Evolutionary conservation across 2,113 vertebrate genomes (phyloP).

Genomic region (Illadopsis cleaveri): DNA sequence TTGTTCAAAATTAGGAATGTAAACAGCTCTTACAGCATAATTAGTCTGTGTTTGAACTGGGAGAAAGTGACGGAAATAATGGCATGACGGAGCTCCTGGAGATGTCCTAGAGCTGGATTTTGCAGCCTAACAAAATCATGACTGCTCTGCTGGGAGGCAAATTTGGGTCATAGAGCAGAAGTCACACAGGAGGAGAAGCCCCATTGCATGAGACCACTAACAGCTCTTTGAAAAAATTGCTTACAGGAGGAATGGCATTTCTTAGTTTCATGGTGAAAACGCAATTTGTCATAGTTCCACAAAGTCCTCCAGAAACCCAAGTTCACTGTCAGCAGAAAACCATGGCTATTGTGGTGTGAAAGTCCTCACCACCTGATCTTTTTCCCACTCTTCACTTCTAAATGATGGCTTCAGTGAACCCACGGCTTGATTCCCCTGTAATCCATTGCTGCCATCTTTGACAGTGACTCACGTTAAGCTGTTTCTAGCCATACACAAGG

Average conservation of each 20-base stretch:
- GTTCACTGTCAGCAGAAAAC: background rate
- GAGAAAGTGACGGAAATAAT: background rate
- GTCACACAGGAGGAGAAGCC: fast-evolving
- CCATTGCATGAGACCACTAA: background rate
- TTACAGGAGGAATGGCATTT: background rate
- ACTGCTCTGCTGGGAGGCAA: background rate
- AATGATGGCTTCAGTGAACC: background rate
- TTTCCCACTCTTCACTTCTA: background rate
- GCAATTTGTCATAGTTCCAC: background rate
- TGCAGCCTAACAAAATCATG: background rate
- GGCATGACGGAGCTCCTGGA: background rate
- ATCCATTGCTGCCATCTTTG: background rate
- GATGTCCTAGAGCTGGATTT: background rate
- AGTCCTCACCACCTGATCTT: background rate
- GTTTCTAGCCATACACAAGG: background rate
- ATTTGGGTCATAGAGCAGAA: background rate
- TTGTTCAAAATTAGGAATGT: conserved; percentile 10
- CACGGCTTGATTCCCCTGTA: background rate
- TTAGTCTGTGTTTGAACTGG: conserved; percentile 8
- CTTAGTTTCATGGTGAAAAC: background rate
- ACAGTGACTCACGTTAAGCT: background rate
- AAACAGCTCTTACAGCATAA: background rate
- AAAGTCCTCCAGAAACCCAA: background rate
- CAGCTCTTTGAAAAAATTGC: background rate
- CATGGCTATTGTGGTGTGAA: background rate